Evolutionary conservation across 2,113 vertebrate species (phyloP).

Genomic region (Oceanites oceanicus): DNA sequence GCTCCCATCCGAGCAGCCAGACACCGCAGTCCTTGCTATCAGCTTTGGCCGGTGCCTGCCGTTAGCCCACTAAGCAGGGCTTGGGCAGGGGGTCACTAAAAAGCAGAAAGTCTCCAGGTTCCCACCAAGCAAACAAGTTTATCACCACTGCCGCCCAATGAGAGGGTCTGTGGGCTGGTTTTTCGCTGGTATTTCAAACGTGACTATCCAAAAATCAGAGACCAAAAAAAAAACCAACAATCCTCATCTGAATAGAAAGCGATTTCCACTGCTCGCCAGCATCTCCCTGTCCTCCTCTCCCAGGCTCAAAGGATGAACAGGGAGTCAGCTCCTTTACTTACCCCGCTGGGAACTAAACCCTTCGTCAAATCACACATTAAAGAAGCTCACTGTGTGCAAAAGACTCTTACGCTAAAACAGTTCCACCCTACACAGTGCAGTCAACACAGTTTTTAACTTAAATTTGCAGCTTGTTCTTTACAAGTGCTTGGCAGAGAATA

Average conservation of each 20-base stretch:
- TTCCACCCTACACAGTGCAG: conserved; percentile 70
- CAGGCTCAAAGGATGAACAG: not conserved
- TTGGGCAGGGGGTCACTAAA: not conserved
- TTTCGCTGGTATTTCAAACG: not conserved
- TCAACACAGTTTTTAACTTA: conserved; percentile 65
- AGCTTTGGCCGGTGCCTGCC: not conserved
- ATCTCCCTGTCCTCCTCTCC: conserved; percentile 6
- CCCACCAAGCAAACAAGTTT: not conserved
- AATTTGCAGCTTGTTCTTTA: conserved; percentile 67
- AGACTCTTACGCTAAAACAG: conserved; percentile 65
- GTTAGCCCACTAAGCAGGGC: not conserved
- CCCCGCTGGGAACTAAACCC: conserved; percentile 47
- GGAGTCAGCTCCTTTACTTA: conserved; percentile 45
- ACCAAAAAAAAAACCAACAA: not conserved
- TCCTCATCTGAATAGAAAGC: not conserved
- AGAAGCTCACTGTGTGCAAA: conserved; percentile 57
- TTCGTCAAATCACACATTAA: conserved; percentile 54
- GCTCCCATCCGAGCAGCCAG: not conserved
- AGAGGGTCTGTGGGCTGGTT: not conserved
- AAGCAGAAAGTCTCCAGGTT: not conserved
- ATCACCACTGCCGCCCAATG: not conserved
- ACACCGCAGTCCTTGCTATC: not conserved
- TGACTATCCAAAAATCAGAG: not conserved
- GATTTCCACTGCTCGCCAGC: not conserved
- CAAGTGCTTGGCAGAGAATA: conserved; percentile 72